Evolutionary conservation across 2,113 vertebrate species (phyloP).

Genomic region (Lampris megalopsis): DNA sequence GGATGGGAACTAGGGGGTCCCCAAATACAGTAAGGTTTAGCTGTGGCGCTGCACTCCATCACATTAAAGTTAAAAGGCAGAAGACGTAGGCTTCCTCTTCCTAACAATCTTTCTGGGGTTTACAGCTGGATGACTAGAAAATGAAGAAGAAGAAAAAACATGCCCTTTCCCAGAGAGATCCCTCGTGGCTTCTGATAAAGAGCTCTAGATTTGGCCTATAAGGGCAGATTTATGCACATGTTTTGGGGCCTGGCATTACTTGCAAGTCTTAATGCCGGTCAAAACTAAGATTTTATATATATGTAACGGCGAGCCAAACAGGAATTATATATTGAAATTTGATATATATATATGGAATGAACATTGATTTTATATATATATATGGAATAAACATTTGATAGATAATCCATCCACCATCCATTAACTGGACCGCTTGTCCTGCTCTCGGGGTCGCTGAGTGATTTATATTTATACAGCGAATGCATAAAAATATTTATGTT

Average conservation of each 20-base stretch:
- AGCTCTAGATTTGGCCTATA: conserved; percentile 16
- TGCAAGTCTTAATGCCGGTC: conserved; percentile 15
- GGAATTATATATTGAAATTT: too few relatives aligned
- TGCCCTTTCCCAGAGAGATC: conserved; percentile 61
- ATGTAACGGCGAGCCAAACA: background rate
- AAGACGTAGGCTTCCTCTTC: conserved; percentile 26
- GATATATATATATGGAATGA: too few relatives aligned
- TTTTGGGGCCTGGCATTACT: conserved; percentile 4
- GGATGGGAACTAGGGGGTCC: conserved; percentile 6
- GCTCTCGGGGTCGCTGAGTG: too few relatives aligned
- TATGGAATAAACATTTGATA: too few relatives aligned
- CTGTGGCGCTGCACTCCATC: conserved; percentile 1
- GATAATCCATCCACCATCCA: too few relatives aligned
- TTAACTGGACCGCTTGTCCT: too few relatives aligned
- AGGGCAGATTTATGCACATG: conserved; percentile 12
- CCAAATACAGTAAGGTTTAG: conserved; percentile 7
- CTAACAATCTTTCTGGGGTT: conserved; percentile 46
- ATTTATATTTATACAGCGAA: too few relatives aligned
- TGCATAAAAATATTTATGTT: too few relatives aligned
- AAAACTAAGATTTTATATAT: conserved; percentile 20
- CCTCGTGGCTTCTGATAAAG: conserved; percentile 56
- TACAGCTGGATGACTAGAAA: conserved; percentile 46
- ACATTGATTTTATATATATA: too few relatives aligned
- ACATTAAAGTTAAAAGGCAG: conserved; percentile 11
- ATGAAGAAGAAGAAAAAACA: conserved; percentile 37